A percentile compares a stretch with the other conserved stretches of the same genome.
Conservation (phyloP, 2,888 invertebrate genomes). For the Euzophera pinguis region DNA sequence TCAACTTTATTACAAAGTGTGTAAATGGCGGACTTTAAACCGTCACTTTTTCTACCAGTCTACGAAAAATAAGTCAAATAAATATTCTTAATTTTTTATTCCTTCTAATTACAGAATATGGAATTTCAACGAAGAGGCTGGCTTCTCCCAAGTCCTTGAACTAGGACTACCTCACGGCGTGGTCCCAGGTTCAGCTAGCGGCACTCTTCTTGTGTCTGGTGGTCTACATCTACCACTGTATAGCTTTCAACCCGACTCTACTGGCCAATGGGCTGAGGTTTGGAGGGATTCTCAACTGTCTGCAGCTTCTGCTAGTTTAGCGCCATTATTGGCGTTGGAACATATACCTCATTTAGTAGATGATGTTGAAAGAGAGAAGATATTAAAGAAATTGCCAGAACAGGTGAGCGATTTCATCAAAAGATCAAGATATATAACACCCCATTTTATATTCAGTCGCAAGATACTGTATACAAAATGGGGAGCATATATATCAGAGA, state of each 20-base stretch:
- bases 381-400: conserved; percentile 76
- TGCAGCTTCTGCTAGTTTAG: conserved; percentile 79
- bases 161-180: conserved; percentile 82
- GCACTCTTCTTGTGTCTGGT: conserved; percentile 80
- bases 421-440: too few relatives aligned
- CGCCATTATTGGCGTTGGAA: conserved; percentile 78
- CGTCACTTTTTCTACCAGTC: too few relatives aligned
- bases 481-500: too few relatives aligned
- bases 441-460: too few relatives aligned
- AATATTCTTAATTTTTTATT: background rate
- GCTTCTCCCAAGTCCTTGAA: conserved; percentile 84
- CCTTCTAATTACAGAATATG: conserved; percentile 78
- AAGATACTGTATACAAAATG: too few relatives aligned
- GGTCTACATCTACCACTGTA: conserved; percentile 80
- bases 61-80: too few relatives aligned
- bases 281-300: conserved; percentile 71
- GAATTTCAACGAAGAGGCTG: conserved; percentile 86
- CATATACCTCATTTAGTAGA: conserved; percentile 76
- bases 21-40: too few relatives aligned
- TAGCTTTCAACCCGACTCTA: conserved; percentile 54
- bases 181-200: conserved; percentile 83
- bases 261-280: conserved; percentile 64
- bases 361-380: conserved; percentile 68
- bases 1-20: too few relatives aligned
- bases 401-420: too few relatives aligned